Evolutionary conservation across 2,888 invertebrate species (phyloP).

Genomic region (Allolobophora icterica): DNA sequence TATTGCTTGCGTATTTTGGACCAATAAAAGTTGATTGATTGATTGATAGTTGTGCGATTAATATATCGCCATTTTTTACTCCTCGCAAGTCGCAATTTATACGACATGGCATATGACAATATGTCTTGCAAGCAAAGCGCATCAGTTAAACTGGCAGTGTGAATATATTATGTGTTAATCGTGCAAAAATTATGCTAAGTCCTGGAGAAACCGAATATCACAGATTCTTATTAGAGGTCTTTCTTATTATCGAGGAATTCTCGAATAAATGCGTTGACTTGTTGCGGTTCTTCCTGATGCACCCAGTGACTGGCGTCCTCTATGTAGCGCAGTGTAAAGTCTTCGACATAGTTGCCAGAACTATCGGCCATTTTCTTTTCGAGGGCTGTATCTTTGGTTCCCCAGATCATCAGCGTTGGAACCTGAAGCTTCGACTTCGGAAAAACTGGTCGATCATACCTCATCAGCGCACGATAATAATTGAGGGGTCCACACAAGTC

Average conservation of each 20-base stretch:
- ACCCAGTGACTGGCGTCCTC: conserved; percentile 77
- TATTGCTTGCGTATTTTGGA: too few species aligned
- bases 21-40: too few species aligned
- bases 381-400: conserved; percentile 71
- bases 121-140: too few species aligned
- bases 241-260: conserved; percentile 67
- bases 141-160: too few species aligned
- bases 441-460: conserved; percentile 18
- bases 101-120: too few species aligned
- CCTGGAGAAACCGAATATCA: neutral
- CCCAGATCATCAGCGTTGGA: conserved; percentile 68
- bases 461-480: conserved; percentile 73
- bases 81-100: too few species aligned
- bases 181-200: neutral
- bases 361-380: conserved; percentile 73
- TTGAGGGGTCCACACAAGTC: conserved; percentile 79
- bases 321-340: conserved; percentile 73
- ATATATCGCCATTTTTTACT: too few species aligned
- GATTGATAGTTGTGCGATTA: too few species aligned
- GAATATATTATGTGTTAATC: neutral
- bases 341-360: conserved; percentile 73
- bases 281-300: conserved; percentile 76
- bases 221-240: neutral
- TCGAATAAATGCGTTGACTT: conserved; percentile 73
- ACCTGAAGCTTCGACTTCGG: conserved; percentile 56